A percentile compares a stretch with the other conserved stretches of the same genome.
Evolutionary conservation across 64 coral and sea anemone species (phyloP).

Genomic region (Dendronephthya gigantea): DNA sequence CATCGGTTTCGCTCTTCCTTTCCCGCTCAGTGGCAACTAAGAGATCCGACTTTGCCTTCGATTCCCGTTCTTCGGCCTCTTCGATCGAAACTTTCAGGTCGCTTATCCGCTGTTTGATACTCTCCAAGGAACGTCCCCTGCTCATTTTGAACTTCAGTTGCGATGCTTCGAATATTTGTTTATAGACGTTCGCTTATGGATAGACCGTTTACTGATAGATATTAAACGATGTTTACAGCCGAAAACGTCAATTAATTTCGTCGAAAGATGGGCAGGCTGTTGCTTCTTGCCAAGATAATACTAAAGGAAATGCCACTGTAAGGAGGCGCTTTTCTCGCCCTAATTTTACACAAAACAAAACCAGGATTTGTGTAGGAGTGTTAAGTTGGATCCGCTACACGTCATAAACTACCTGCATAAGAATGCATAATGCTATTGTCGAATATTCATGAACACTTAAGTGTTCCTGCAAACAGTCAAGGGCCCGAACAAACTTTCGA

Average conservation of each 20-base stretch:
- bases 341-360: neutral
- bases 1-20: neutral
- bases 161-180: neutral
- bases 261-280: too few species aligned
- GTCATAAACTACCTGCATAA: neutral
- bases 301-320: neutral
- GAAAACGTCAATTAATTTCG: too few species aligned
- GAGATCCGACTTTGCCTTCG: neutral
- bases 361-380: neutral
- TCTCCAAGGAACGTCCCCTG: neutral
- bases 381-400: neutral
- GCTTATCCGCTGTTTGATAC: neutral
- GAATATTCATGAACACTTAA: neutral
- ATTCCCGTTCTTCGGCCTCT: neutral
- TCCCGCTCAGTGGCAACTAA: neutral
- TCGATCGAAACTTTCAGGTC: neutral
- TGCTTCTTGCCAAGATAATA: neutral
- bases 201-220: too few species aligned
- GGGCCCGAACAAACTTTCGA: neutral
- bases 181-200: neutral
- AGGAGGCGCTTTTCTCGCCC: neutral
- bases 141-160: conserved; percentile 5
- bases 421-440: neutral
- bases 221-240: too few species aligned
- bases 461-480: neutral